Percentiles rank a stretch among this genome's conserved stretches.
These are phyloP conservation scores for Kryptolebias ocellatus DNA, from an alignment of 2,797 vertebrate genomes.

Conservation along the genomic window DNA sequence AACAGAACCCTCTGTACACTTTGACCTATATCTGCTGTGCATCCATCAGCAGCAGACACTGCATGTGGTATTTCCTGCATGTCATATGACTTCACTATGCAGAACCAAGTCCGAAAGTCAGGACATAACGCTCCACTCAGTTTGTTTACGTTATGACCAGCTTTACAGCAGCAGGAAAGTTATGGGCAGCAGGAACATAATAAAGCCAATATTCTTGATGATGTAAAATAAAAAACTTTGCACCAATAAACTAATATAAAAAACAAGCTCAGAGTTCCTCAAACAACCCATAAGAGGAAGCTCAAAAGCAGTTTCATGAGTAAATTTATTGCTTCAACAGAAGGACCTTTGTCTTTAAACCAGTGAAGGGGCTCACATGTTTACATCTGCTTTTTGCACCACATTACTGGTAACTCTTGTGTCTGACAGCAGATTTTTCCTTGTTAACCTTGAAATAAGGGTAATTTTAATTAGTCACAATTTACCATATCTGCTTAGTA, in stretches of 20 bases:
- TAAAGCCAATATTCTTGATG: background rate
- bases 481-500: no score
- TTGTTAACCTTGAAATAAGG: no score
- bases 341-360: background rate
- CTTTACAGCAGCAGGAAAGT: background rate
- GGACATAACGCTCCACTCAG: background rate
- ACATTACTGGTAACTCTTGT: background rate
- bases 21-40: background rate
- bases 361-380: background rate
- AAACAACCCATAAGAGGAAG: constrained; percentile 13
- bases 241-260: constrained; percentile 16
- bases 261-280: constrained; percentile 34
- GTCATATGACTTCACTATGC: background rate
- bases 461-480: no score
- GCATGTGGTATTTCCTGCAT: constrained; percentile 5
- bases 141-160: background rate
- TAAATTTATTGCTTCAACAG: background rate
- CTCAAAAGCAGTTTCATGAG: background rate
- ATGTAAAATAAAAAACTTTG: background rate
- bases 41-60: background rate
- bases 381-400: background rate
- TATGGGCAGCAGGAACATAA: background rate
- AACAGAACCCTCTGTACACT: background rate
- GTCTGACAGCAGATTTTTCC: background rate
- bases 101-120: background rate